phyloP scores from a whole-genome alignment of 2,797 vertebrate genomes.

The Coregonus sp. region DNA sequence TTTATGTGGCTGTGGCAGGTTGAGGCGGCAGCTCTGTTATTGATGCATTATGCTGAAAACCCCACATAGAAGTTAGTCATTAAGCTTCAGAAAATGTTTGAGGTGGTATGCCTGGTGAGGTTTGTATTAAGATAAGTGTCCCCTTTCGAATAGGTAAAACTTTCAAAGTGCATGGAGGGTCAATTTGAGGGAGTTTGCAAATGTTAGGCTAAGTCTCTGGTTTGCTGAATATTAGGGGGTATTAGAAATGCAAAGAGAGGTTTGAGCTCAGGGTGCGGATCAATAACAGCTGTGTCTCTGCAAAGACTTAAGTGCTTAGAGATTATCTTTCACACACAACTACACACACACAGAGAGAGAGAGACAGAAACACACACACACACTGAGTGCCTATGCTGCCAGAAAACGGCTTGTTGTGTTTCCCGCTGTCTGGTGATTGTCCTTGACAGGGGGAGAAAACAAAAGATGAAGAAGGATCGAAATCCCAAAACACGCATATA shows the following conservation, averaged over 20 bases:
- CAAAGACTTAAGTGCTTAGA: conserved; percentile 55
- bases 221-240: conserved; percentile 12
- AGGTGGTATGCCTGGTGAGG: background rate
- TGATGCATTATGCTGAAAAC: background rate
- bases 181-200: background rate
- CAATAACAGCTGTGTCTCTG: conserved; percentile 53
- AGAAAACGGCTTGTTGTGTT: conserved; percentile 56
- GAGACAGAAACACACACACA: background rate
- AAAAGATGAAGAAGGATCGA: conserved; percentile 58
- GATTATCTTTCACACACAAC: conserved; percentile 49
- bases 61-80: background rate
- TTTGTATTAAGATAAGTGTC: background rate
- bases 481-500: conserved; percentile 64
- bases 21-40: conserved; percentile 4
- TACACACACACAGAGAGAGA: background rate
- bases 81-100: background rate
- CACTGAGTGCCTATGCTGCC: conserved; percentile 63
- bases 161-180: background rate
- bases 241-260: conserved; percentile 37
- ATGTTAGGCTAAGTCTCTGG: conserved; percentile 11
- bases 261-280: conserved; percentile 42
- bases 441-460: conserved; percentile 69
- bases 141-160: background rate
- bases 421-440: conserved; percentile 60
- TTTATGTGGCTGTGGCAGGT: conserved; percentile 30